Evolutionary conservation across 2,888 invertebrate species (phyloP).

Genomic region (Melanchra persicariae): DNA sequence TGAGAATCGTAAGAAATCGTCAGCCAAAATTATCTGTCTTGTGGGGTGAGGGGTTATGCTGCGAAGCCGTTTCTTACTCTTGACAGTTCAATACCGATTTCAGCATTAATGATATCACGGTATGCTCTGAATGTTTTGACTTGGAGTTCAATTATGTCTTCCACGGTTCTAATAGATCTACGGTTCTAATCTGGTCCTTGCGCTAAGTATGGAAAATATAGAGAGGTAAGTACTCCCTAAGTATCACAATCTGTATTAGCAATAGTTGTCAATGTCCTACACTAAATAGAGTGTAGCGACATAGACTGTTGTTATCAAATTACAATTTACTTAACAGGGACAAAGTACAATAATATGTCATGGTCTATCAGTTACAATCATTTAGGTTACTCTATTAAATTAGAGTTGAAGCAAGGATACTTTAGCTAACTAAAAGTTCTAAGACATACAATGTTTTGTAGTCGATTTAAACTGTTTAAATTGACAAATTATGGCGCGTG

Average conservation of each 20-base stretch:
- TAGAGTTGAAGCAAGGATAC: slow-evolving; percentile 28
- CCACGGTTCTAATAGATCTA: not conserved
- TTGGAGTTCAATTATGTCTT: not conserved
- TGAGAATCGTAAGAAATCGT: not conserved
- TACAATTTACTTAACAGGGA: slow-evolving; percentile 42
- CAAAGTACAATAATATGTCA: slow-evolving; percentile 46
- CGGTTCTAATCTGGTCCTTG: not conserved
- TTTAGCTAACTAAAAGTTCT: slow-evolving; percentile 1
- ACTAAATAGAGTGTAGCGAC: slow-evolving; percentile 45
- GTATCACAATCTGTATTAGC: not conserved
- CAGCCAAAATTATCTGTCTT: not conserved
- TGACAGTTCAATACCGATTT: not conserved
- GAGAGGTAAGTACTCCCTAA: not conserved
- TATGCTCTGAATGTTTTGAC: not conserved
- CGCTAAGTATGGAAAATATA: not conserved
- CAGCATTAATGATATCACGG: not conserved
- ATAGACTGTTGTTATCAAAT: slow-evolving; percentile 45
- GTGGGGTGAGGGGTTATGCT: not conserved
- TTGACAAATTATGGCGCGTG: slow-evolving; percentile 6
- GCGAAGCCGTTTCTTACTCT: not conserved
- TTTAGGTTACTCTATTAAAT: slow-evolving; percentile 33
- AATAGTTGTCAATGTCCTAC: slow-evolving; percentile 36
- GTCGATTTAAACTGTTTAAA: slow-evolving; percentile 10
- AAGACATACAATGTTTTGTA: slow-evolving; percentile 10
- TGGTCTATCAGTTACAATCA: slow-evolving; percentile 41